These are phyloP conservation scores for Heterotilapia buettikoferi DNA, from an alignment of 2,113 vertebrate genomes.

Conservation along the genomic window DNA sequence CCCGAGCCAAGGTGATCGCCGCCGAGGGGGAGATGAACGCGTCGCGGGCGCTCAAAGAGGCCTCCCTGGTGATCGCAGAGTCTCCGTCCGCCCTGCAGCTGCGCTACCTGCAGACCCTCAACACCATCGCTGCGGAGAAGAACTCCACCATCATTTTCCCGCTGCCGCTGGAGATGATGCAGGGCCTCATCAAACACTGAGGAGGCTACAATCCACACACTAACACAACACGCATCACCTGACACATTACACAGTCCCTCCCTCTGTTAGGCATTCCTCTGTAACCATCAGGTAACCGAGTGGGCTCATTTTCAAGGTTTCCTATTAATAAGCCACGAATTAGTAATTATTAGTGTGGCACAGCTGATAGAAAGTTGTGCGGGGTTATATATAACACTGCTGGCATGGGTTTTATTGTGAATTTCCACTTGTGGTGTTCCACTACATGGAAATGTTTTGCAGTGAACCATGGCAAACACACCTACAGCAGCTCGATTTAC, in stretches of 20 bases:
- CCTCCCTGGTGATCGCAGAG: constrained; percentile 85
- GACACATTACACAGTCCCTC: background rate
- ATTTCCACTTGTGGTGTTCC: background rate
- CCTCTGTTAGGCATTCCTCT: background rate
- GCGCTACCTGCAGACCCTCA: constrained; percentile 90
- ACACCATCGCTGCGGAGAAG: constrained; percentile 87
- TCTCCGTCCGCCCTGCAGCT: constrained; percentile 89
- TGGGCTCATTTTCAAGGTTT: background rate
- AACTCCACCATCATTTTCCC: constrained; percentile 95
- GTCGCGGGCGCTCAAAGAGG: constrained; percentile 86
- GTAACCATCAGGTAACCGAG: background rate
- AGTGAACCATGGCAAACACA: background rate
- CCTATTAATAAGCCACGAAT: background rate
- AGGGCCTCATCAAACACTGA: constrained; percentile 61
- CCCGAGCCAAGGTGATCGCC: constrained; percentile 80
- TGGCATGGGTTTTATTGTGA: background rate
- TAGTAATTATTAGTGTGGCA: background rate
- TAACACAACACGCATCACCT: background rate
- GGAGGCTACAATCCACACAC: background rate
- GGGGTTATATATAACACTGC: fast-evolving
- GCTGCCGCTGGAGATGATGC: constrained; percentile 85
- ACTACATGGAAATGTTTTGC: no score
- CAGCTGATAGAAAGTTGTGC: background rate
- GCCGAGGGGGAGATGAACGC: constrained; percentile 92
- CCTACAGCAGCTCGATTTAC: background rate